Percentiles rank a stretch among this genome's conserved stretches.
Conservation (phyloP, 2,888 invertebrate genomes). For the Pegoplata infirma region DNA sequence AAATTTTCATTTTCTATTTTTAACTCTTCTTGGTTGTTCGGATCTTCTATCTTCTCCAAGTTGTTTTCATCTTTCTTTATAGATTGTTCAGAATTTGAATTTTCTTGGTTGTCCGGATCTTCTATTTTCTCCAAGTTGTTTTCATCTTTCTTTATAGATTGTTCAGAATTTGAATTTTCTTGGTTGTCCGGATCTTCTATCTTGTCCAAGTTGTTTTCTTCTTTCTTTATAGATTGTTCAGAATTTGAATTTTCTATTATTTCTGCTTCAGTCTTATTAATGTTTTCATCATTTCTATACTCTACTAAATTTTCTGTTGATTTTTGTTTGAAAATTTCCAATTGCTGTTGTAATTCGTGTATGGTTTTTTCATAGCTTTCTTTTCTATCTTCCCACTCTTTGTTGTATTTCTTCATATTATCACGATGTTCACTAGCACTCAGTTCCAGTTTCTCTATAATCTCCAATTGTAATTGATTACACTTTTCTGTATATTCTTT, state of each 20-base stretch:
- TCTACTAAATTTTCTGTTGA: background rate
- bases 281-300: background rate
- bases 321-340: slow-evolving; percentile 3
- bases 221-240: background rate
- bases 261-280: background rate
- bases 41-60: no score
- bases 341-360: slow-evolving; percentile 51
- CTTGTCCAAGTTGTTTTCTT: background rate
- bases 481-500: slow-evolving; percentile 56
- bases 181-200: background rate
- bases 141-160: no score
- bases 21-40: no score
- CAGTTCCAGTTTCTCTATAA: slow-evolving; percentile 66
- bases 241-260: background rate
- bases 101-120: no score
- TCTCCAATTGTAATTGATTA: slow-evolving; percentile 65
- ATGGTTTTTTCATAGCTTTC: slow-evolving; percentile 63
- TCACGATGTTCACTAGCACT: slow-evolving; percentile 66
- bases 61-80: no score
- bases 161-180: no score
- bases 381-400: slow-evolving; percentile 66
- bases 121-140: no score
- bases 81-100: background rate
- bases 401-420: slow-evolving; percentile 68
- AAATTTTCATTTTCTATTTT: background rate